Evolutionary conservation across 2,888 invertebrate species (phyloP), one percentile per base, ranked within the genome.

Genomic region (Leptopilina syphax): DNA sequence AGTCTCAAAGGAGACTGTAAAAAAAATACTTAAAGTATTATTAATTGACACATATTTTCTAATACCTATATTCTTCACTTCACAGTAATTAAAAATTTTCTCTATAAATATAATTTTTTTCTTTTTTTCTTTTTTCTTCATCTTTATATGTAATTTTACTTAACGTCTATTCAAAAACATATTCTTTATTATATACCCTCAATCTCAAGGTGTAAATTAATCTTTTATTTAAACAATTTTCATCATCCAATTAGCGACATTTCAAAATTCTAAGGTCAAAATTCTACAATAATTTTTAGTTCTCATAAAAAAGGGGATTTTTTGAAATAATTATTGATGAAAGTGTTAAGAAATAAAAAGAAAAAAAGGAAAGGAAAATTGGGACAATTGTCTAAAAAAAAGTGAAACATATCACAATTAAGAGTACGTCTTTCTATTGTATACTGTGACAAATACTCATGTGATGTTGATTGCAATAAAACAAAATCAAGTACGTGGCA

Each of bases 381-480:
- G 13, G n/a, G 6, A 3, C 4, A 24, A 57, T 7, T n/a, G 27
- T 44, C 44, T 73, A 57, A 1, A 8, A 73, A 70, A 27, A 27
- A 57, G 54, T 73, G 27, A 27, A 54, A 27, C 5, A 54, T 34
- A 8, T 34, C 54, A 8, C 50, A 73, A 12, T 27, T 50, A 63
- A 24, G 63, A 63, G 63, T 9, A 8, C 54, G 7, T 34, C 13
- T n/a, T 54, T n/a, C 70, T 73, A 6, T 44, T 54, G 3, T 54
- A 50, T 60, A 60, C 12, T 12, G 24, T 54, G 27, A 54, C 27
- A 73, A 73, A 73, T 54, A 73, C 70, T 73, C 54, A 73, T 73
- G 70, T 73, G 70, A 73, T 73, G 27, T 73, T 54, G 54, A 73
- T 73, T n/a, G 54, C 27, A 57, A 73, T 54, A 73, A 73, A 73